Evolutionary conservation across 2,113 vertebrate genomes (phyloP), one percentile per base, ranked within the genome.

Genomic region (Pedionomus torquatus): DNA sequence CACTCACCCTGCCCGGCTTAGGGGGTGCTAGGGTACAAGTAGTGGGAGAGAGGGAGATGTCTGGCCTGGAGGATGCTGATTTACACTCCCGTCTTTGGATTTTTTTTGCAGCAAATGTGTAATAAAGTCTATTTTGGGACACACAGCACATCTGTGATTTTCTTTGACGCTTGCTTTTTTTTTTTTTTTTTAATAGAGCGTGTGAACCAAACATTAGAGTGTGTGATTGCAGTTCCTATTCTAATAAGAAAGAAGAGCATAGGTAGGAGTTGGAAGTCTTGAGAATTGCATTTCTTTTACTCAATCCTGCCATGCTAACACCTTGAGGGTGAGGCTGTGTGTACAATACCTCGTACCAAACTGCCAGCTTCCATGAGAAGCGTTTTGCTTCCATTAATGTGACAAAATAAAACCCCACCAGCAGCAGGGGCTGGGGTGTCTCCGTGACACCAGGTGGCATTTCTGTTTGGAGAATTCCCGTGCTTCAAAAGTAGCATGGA

Each of bases 1-100:
- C 3, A 3, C 39, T 0, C 13, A 55, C 18, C 17, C 37, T 74
- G 64, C 60, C 58, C 1, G 0, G 23, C 46, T 37, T 0, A 0
- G 49, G 9, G 21, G 7, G 4, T 61, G 49, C 31, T 61, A 81
- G 17, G 28, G 35, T 39, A 7, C 2, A 8, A n/a, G 58, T 46
- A 19, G n/a, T 55, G n/a, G n/a, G n/a, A n/a, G n/a, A n/a, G n/a
- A n/a, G 44, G 35, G 48, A 83, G 30, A 23, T 69, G 49, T 72
- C 91, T 26, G 52, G 19, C 30, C 63, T 71, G 89, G 33, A 78
- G 60, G 51, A 70, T 41, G 60, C 72, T 68, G 48, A 44, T 60
- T 91, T 94, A 68, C 48, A 11, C 33, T 87, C 83, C 18, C 4
- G 3, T 46, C 80, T 74, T 43, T 16, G 63, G 69, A 33, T 26